phyloP scores from a whole-genome alignment of 2,888 invertebrate species.

The Junonia oenone region DNA sequence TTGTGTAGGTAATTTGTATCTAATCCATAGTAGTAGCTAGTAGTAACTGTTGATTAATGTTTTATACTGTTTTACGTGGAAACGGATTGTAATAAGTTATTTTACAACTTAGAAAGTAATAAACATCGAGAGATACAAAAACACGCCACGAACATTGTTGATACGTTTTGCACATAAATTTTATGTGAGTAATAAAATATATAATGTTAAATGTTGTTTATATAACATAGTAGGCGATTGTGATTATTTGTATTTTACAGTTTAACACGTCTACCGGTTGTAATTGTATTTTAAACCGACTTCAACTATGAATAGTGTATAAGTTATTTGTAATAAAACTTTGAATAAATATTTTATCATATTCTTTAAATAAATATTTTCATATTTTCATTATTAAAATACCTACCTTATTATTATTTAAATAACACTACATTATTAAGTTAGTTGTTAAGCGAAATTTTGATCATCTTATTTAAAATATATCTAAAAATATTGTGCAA shows the following conservation, averaged over 20 bases:
- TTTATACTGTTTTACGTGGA: not conserved
- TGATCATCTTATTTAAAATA: too few species aligned
- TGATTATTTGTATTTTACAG: not conserved
- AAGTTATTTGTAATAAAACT: too few species aligned
- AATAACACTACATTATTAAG: too few species aligned
- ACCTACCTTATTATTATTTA: too few species aligned
- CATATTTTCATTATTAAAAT: too few species aligned
- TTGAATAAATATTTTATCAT: too few species aligned
- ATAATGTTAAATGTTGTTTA: not conserved
- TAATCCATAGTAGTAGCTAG: not conserved
- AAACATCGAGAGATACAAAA: not conserved
- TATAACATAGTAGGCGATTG: not conserved
- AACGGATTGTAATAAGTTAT: not conserved
- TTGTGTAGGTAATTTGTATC: not conserved
- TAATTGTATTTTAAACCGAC: not conserved
- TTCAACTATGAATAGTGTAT: too few species aligned
- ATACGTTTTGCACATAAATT: not conserved
- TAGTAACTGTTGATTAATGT: not conserved
- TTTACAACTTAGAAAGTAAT: slow-evolving; percentile 1
- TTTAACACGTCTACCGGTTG: not conserved
- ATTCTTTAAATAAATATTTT: too few species aligned
- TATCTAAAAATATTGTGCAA: too few species aligned
- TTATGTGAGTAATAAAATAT: not conserved
- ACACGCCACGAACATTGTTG: not conserved
- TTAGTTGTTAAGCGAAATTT: too few species aligned